Evolutionary conservation across 2,888 invertebrate genomes (phyloP).

Genomic region (Choreutis nemorana): DNA sequence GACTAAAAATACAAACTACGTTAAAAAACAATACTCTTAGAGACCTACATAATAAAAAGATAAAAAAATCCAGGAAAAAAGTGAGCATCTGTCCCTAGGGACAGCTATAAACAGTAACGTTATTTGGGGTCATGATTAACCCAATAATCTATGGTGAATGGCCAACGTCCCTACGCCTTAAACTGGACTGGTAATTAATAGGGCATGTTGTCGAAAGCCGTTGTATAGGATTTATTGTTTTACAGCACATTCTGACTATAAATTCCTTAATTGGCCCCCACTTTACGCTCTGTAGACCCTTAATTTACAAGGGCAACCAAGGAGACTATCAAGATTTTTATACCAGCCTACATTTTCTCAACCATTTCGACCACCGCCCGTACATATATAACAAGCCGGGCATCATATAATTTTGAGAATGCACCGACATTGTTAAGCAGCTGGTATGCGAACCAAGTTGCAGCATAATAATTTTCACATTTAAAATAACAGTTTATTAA

Average conservation of each 20-base stretch:
- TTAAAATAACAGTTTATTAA: constrained; percentile 39
- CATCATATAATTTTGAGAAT: constrained; percentile 45
- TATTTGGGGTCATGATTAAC: too few relatives aligned
- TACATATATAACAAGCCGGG: constrained; percentile 30
- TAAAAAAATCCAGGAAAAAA: too few relatives aligned
- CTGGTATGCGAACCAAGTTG: constrained; percentile 32
- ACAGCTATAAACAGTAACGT: too few relatives aligned
- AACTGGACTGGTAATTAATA: constrained; percentile 50
- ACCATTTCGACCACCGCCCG: constrained; percentile 14
- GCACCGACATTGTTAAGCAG: constrained; percentile 37
- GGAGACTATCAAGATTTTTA: constrained; percentile 40
- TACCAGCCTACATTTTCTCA: constrained; percentile 12
- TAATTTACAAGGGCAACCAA: constrained; percentile 57
- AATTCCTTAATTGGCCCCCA: constrained; percentile 57
- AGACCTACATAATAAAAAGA: too few relatives aligned
- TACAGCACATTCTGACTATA: constrained; percentile 55
- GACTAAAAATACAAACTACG: too few relatives aligned
- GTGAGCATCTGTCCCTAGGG: too few relatives aligned
- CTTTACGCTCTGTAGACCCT: constrained; percentile 48
- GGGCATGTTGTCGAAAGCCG: constrained; percentile 41
- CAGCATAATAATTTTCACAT: constrained; percentile 51
- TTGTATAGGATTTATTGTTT: constrained; percentile 62
- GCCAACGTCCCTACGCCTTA: constrained; percentile 19
- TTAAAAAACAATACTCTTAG: too few relatives aligned
- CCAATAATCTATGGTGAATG: too few relatives aligned